phyloP scores from a whole-genome alignment of 2,797 vertebrate species.

The Labroides dimidiatus region DNA sequence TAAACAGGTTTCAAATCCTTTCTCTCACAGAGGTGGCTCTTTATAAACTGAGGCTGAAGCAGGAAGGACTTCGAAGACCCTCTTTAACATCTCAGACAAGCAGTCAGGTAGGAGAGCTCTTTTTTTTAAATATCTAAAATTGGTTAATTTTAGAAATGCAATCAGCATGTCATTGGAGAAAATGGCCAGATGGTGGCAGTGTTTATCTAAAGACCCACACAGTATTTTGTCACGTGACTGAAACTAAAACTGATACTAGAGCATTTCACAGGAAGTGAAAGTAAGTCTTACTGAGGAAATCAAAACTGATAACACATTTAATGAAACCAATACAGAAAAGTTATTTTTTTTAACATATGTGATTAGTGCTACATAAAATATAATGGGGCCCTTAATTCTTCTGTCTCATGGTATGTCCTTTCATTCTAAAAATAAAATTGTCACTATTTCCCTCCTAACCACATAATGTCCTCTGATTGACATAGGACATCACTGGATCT shows the following conservation, averaged over 20 bases:
- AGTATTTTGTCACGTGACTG: constrained; percentile 33
- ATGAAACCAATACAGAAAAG: background rate
- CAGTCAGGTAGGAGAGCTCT: constrained; percentile 79
- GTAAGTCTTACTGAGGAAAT: constrained; percentile 20
- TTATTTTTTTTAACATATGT: background rate
- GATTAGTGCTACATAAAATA: background rate
- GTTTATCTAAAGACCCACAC: background rate
- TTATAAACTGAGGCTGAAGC: constrained; percentile 86
- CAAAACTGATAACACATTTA: background rate
- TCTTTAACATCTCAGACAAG: constrained; percentile 68
- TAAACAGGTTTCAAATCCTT: constrained; percentile 5
- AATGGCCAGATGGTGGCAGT: constrained; percentile 65
- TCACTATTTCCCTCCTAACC: background rate
- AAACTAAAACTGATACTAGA: constrained; percentile 68
- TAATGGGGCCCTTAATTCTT: background rate
- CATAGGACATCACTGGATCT: constrained; percentile 53
- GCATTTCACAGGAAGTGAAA: constrained; percentile 76
- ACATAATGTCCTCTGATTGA: constrained; percentile 18
- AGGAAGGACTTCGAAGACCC: constrained; percentile 87
- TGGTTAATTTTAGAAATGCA: background rate
- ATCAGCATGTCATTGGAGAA: background rate
- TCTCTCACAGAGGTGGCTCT: constrained; percentile 85
- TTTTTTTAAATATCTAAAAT: background rate
- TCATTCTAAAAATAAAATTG: background rate
- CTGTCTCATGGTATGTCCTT: background rate